phyloP scores from a whole-genome alignment of 2,797 vertebrate species.

The Sebastes oblongus region DNA sequence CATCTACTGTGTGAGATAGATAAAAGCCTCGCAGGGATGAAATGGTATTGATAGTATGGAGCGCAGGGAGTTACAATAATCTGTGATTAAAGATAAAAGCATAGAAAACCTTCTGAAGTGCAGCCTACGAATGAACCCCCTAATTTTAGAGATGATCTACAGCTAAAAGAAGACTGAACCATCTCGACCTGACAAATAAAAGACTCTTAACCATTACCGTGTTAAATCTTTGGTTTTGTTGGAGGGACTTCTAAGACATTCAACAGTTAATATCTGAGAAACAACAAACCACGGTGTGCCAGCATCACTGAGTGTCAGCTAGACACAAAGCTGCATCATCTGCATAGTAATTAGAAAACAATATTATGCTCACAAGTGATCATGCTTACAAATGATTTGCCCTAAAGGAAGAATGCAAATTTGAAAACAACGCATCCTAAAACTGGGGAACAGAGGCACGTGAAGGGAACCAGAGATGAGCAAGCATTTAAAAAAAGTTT shows the following conservation, averaged over 20 bases:
- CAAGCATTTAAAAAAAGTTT: not conserved
- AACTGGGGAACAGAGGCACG: not conserved
- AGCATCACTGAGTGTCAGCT: not conserved
- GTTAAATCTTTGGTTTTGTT: not conserved
- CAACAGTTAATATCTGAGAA: not conserved
- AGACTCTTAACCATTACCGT: not conserved
- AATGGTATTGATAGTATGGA: not conserved
- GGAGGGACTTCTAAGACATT: not conserved
- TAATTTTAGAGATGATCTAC: not conserved
- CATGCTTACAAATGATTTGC: constrained; percentile 19
- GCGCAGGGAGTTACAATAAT: not conserved
- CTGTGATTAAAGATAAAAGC: constrained; percentile 3
- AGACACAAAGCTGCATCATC: constrained; percentile 32
- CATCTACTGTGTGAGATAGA: not conserved
- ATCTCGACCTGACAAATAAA: not conserved
- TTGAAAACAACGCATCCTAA: constrained; percentile 21
- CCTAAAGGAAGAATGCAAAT: constrained; percentile 30
- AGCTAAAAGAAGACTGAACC: constrained; percentile 6
- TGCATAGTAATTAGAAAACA: constrained; percentile 41
- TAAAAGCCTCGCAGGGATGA: not conserved
- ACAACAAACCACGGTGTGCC: not conserved
- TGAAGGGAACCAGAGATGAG: not conserved
- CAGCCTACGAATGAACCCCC: not conserved
- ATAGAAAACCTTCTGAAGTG: not conserved
- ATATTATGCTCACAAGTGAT: constrained; percentile 28